Conservation (phyloP, 2,113 vertebrate species). For the Progne subis region DNA sequence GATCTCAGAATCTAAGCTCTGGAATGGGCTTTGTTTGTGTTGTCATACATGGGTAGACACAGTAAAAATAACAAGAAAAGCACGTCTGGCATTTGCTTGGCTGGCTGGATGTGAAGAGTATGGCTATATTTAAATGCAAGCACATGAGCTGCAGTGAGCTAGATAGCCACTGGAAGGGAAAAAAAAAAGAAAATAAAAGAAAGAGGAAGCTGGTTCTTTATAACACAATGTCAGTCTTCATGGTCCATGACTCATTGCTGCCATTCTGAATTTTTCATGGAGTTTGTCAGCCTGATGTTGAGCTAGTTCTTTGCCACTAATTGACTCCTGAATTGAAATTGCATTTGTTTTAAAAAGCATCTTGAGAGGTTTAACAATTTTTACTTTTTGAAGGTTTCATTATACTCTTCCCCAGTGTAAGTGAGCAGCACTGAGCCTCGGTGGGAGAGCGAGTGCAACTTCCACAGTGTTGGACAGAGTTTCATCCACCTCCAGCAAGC, state of each 20-base stretch:
- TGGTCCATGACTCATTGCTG: neutral
- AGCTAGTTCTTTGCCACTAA: neutral
- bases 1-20: neutral
- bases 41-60: constrained; percentile 15
- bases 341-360: neutral
- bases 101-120: constrained; percentile 1
- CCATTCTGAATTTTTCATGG: neutral
- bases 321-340: neutral
- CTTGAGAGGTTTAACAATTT: neutral
- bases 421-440: neutral
- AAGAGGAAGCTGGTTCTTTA: neutral
- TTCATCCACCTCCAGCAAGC: neutral
- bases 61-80: constrained; percentile 67
- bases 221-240: neutral
- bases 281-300: neutral
- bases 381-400: neutral
- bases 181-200: neutral
- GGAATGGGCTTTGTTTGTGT: constrained; percentile 35
- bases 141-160: constrained; percentile 19
- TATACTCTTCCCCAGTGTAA: neutral
- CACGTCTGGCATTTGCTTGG: constrained; percentile 53
- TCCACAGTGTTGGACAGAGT: neutral
- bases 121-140: constrained; percentile 59
- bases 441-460: neutral
- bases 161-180: neutral